phyloP scores from a whole-genome alignment of 2,113 vertebrate species.

The Oenanthe melanoleuca region DNA sequence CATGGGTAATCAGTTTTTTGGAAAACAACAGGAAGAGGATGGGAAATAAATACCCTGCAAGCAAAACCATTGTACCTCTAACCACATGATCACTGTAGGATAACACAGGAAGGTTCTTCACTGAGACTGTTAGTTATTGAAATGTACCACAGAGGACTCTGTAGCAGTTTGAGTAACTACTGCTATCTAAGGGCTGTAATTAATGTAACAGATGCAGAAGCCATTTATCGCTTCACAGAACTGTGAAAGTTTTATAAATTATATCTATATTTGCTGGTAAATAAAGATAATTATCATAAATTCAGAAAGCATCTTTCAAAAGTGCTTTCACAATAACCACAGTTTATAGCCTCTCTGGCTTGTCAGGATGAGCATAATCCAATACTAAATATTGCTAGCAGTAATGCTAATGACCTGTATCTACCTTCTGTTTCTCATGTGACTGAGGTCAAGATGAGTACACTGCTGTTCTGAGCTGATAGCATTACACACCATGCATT shows the following conservation, averaged over 20 bases:
- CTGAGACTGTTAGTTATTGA: neutral
- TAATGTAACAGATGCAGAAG: neutral
- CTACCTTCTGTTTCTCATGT: neutral
- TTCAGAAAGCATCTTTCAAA: neutral
- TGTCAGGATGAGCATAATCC: neutral
- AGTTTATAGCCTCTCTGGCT: neutral
- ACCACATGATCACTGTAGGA: neutral
- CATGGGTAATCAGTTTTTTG: neutral
- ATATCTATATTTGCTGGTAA: neutral
- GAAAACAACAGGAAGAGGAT: neutral
- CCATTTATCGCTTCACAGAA: neutral
- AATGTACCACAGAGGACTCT: neutral
- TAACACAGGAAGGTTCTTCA: neutral
- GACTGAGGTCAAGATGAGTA: neutral
- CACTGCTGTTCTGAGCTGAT: neutral
- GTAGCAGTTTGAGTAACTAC: neutral
- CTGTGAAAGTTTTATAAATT: neutral
- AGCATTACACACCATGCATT: neutral
- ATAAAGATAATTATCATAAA: neutral
- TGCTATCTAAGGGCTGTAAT: neutral
- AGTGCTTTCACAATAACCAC: neutral
- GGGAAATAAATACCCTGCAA: neutral
- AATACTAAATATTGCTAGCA: neutral
- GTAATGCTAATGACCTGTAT: neutral
- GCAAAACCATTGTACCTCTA: neutral